These are phyloP conservation scores for Hydrocynus forskahlii DNA, from an alignment of 2,797 vertebrate species.

Conservation along the genomic window DNA sequence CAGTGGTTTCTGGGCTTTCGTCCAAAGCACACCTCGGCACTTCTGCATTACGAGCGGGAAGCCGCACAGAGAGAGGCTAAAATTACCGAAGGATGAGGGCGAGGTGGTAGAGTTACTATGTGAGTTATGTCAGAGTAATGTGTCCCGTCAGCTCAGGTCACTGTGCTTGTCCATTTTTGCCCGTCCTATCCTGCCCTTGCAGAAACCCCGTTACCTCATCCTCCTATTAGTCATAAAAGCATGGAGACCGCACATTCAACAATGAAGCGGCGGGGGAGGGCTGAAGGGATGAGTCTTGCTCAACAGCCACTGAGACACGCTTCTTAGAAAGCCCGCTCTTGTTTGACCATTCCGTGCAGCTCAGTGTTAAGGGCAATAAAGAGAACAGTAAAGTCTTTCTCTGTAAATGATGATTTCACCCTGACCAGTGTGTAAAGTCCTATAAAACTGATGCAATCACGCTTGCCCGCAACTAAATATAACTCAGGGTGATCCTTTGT, in stretches of 20 bases:
- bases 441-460: constrained; percentile 7
- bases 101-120: constrained; percentile 31
- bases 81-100: constrained; percentile 41
- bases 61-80: constrained; percentile 51
- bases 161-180: not conserved
- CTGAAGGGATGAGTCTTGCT: constrained; percentile 31
- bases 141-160: constrained; percentile 29
- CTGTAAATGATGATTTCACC: constrained; percentile 7
- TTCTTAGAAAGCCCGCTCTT: not conserved
- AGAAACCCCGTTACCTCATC: constrained; percentile 7
- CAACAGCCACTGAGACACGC: constrained; percentile 20
- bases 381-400: not conserved
- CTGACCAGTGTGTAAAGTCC: not conserved
- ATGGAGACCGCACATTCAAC: constrained; percentile 25
- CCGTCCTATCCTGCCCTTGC: constrained; percentile 18
- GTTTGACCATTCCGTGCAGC: not conserved
- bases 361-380: not conserved
- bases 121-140: constrained; percentile 54
- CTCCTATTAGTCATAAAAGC: constrained; percentile 32
- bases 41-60: constrained; percentile 48
- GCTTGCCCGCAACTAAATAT: constrained; percentile 28
- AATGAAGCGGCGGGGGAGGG: constrained; percentile 19
- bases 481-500: constrained; percentile 34
- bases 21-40: constrained; percentile 47
- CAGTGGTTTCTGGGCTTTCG: constrained; percentile 32